Conservation (phyloP, 1,140 invertebrate genomes). For the Drosophila grimshawi region DNA sequence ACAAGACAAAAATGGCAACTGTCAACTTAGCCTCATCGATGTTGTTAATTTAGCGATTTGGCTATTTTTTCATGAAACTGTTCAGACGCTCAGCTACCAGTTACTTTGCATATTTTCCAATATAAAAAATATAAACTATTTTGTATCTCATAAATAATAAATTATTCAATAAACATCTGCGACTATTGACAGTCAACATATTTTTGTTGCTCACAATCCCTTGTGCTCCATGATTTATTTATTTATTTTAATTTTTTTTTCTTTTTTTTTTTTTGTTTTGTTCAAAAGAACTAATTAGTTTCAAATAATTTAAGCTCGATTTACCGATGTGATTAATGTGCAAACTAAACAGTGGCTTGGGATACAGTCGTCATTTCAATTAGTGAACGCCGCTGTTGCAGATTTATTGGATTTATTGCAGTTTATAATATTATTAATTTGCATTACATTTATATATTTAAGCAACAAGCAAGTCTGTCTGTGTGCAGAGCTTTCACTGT, state of each 20-base stretch:
- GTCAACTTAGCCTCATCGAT: no score
- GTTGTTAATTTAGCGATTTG: no score
- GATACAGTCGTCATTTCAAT: slow-evolving; percentile 23
- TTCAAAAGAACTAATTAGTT: slow-evolving; percentile 40
- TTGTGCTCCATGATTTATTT: slow-evolving; percentile 36
- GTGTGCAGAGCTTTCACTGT: slow-evolving; percentile 28
- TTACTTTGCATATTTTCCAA: neutral
- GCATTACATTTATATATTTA: neutral
- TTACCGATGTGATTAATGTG: slow-evolving; percentile 53
- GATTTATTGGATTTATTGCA: no score
- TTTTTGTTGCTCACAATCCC: slow-evolving; percentile 23
- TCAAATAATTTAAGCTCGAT: slow-evolving; percentile 43
- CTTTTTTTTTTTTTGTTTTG: slow-evolving; percentile 4
- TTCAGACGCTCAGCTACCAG: no score
- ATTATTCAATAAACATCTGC: slow-evolving; percentile 27
- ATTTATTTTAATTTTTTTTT: slow-evolving; percentile 13
- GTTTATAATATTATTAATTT: neutral
- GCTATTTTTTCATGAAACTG: no score
- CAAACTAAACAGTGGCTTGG: slow-evolving; percentile 6
- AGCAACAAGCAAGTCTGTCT: slow-evolving; percentile 1
- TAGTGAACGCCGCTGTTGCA: neutral
- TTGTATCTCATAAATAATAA: neutral
- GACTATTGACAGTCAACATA: slow-evolving; percentile 32
- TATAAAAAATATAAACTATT: no score
- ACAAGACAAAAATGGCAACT: no score